A percentile compares a stretch with the other conserved stretches of the same genome.
phyloP scores from a whole-genome alignment of 2,888 invertebrate species.

The Eugnorisma glareosa region DNA sequence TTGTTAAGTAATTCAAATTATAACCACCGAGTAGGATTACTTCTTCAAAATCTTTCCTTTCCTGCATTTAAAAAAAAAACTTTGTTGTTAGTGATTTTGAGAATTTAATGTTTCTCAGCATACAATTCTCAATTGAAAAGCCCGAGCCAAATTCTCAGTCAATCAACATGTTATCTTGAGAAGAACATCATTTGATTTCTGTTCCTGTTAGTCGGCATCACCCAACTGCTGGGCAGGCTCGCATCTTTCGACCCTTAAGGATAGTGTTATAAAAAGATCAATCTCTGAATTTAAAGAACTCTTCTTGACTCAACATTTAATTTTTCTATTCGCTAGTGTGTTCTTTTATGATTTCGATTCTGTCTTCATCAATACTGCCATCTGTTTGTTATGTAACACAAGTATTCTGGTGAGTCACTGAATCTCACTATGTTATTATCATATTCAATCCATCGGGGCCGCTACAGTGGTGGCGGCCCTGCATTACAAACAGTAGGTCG shows the following conservation, averaged over 20 bases:
- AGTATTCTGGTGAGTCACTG: neutral
- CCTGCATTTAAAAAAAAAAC: neutral
- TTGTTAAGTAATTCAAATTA: neutral
- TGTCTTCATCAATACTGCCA: neutral
- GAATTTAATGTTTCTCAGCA: too few relatives aligned
- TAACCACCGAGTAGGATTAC: neutral
- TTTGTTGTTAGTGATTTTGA: too few relatives aligned
- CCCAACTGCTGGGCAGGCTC: neutral
- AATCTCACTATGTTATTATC: neutral
- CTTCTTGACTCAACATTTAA: neutral
- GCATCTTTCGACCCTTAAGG: neutral
- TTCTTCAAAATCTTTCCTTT: neutral
- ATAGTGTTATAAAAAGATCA: neutral
- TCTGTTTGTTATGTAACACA: neutral
- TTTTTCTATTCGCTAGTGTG: neutral
- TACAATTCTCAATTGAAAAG: neutral
- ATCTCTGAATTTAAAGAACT: neutral
- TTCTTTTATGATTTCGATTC: neutral
- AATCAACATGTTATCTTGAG: neutral
- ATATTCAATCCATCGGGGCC: neutral
- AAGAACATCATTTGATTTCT: neutral
- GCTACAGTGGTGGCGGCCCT: too few relatives aligned
- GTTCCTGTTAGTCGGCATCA: neutral
- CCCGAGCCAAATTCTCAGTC: neutral
- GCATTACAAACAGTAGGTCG: too few relatives aligned